Evolutionary conservation across 2,797 vertebrate genomes (phyloP).

Genomic region (Darevskia nairensis): DNA sequence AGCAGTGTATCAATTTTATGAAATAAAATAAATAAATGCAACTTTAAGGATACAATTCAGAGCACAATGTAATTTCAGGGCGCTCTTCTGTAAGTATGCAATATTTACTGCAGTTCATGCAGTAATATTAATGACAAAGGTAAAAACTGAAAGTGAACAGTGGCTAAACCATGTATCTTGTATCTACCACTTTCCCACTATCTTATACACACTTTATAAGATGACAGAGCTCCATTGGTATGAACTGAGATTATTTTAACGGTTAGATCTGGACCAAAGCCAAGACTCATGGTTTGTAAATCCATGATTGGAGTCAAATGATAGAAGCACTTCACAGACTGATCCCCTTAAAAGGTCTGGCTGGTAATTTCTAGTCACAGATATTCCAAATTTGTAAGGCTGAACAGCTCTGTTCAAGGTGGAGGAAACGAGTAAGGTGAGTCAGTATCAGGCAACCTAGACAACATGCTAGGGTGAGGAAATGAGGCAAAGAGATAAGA

Average conservation of each 20-base stretch:
- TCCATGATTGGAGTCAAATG: constrained; percentile 19
- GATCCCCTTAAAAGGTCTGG: constrained; percentile 7
- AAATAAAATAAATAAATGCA: background rate
- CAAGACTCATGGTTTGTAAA: constrained; percentile 34
- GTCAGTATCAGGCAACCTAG: background rate
- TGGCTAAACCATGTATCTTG: background rate
- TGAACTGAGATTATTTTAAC: background rate
- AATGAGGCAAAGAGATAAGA: constrained; percentile 4
- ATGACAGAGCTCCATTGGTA: background rate
- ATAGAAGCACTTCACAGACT: background rate
- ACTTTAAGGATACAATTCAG: background rate
- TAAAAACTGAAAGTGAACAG: constrained; percentile 1
- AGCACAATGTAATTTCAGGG: background rate
- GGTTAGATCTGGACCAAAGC: background rate
- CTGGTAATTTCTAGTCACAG: constrained; percentile 2
- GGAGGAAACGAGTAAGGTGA: constrained; percentile 12
- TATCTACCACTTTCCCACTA: background rate
- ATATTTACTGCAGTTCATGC: background rate
- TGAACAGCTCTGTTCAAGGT: background rate
- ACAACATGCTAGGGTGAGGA: background rate
- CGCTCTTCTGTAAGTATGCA: background rate
- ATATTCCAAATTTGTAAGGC: constrained; percentile 3
- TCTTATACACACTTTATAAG: background rate
- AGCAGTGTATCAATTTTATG: background rate
- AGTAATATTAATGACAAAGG: background rate